Conservation (phyloP, 2,113 vertebrate genomes). For the Geococcyx californianus region DNA sequence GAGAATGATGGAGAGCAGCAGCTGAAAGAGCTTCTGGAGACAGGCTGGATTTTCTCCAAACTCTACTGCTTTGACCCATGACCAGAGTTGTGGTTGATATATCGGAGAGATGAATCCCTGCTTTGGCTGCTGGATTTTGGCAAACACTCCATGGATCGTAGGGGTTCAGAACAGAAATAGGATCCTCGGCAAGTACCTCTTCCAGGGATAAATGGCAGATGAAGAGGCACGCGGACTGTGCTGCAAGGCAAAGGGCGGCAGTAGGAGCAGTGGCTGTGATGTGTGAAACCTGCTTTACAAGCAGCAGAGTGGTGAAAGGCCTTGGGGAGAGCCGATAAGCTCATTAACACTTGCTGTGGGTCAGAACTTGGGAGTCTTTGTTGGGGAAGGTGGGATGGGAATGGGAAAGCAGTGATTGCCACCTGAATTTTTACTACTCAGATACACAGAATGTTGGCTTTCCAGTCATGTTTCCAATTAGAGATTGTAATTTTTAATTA, state of each 20-base stretch:
- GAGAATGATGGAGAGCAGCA: neutral
- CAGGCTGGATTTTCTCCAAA: constrained; percentile 24
- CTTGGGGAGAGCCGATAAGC: neutral
- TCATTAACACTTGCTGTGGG: neutral
- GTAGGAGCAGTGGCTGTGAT: neutral
- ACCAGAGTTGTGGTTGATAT: neutral
- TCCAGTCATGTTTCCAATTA: neutral
- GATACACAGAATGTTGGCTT: neutral
- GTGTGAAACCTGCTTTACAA: neutral
- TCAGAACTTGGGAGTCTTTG: neutral
- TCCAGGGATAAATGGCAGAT: neutral
- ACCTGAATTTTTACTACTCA: neutral
- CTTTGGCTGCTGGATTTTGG: neutral
- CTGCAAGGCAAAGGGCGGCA: neutral
- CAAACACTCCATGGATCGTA: neutral
- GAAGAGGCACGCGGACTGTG: neutral
- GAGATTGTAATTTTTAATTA: constrained; percentile 13
- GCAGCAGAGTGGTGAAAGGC: neutral
- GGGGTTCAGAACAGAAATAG: neutral
- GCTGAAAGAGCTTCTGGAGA: constrained; percentile 33
- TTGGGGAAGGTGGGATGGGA: neutral
- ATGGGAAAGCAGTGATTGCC: neutral
- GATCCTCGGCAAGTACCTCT: neutral
- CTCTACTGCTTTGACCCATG: neutral
- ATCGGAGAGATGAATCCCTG: neutral